Evolutionary conservation across 2,797 vertebrate species (phyloP).

Genomic region (Anguilla anguilla): DNA sequence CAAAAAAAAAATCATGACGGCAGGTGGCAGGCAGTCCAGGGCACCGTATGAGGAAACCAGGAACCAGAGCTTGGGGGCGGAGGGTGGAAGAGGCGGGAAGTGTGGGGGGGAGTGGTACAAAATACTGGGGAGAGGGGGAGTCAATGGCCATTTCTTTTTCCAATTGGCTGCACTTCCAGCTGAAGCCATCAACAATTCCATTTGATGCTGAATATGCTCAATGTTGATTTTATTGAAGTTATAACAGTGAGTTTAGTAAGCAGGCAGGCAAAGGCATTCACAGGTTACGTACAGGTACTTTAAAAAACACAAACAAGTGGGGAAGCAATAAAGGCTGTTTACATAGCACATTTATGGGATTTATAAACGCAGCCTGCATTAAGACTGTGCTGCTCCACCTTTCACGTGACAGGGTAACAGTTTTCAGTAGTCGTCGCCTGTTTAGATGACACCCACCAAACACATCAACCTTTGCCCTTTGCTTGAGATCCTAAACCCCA

Average conservation of each 20-base stretch:
- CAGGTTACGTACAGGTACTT: neutral
- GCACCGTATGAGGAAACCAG: constrained; percentile 4
- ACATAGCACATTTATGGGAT: constrained; percentile 15
- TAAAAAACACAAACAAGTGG: neutral
- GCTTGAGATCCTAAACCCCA: constrained; percentile 51
- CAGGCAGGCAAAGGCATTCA: neutral
- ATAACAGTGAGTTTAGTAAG: neutral
- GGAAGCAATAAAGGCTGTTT: neutral
- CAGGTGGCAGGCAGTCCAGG: constrained; percentile 12
- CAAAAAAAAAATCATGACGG: constrained; percentile 15
- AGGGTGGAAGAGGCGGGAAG: neutral
- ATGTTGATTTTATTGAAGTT: neutral
- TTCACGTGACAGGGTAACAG: constrained; percentile 22
- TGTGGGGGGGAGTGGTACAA: neutral
- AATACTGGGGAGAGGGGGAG: neutral
- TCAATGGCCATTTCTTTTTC: neutral
- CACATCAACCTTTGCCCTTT: constrained; percentile 53
- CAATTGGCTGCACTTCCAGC: neutral
- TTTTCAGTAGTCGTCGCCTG: neutral
- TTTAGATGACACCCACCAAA: constrained; percentile 49
- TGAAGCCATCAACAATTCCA: neutral
- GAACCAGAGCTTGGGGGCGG: neutral
- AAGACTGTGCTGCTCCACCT: constrained; percentile 3
- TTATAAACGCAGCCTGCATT: constrained; percentile 10
- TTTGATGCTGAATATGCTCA: neutral